Evolutionary conservation across 1,140 invertebrate species (phyloP).

Genomic region (Lucilia cuprina): DNA sequence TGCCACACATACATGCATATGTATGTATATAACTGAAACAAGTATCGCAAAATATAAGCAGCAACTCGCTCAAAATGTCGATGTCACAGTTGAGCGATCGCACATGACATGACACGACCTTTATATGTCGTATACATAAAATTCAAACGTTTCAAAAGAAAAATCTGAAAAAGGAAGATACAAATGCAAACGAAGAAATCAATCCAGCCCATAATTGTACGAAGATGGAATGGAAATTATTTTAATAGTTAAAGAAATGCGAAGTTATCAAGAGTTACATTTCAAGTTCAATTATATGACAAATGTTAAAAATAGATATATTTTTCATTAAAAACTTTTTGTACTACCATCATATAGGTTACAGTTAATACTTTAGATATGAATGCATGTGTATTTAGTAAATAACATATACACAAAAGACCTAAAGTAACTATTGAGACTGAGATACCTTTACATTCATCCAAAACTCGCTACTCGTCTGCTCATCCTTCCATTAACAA

Average conservation of each 20-base stretch:
- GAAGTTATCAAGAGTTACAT: too few species aligned
- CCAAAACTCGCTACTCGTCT: neutral
- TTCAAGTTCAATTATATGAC: too few species aligned
- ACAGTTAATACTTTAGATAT: too few species aligned
- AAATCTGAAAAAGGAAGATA: neutral
- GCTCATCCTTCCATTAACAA: neutral
- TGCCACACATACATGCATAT: neutral
- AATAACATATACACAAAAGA: too few species aligned
- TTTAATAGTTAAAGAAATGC: too few species aligned
- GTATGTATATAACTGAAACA: neutral
- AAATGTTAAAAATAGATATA: too few species aligned
- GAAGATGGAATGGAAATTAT: too few species aligned
- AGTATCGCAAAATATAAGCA: neutral
- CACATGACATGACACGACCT: constrained; percentile 13
- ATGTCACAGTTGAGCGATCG: constrained; percentile 9
- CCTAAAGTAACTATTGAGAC: too few species aligned
- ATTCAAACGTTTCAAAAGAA: neutral
- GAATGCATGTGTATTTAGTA: too few species aligned
- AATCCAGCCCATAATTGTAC: neutral
- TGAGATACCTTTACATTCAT: neutral
- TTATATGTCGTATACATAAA: neutral
- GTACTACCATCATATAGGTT: too few species aligned
- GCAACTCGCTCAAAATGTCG: neutral
- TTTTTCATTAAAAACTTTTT: too few species aligned
- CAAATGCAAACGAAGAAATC: neutral